Evolutionary conservation across 2,888 invertebrate genomes (phyloP).

Genomic region (Tetragonisca angustula): DNA sequence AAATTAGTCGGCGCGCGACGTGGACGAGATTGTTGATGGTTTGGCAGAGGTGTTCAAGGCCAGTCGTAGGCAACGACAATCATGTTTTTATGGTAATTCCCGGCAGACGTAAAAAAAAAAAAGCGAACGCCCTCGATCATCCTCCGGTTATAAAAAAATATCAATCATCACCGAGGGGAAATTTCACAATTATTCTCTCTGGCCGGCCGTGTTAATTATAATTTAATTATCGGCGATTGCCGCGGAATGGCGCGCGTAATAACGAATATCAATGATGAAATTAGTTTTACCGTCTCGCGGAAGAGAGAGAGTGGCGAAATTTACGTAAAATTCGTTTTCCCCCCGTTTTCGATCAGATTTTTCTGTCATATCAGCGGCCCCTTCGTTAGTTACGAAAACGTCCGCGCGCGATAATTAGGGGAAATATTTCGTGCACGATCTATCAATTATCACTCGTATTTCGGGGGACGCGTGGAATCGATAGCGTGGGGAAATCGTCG

Average conservation of each 20-base stretch:
- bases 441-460: slow-evolving; percentile 7
- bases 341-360: background rate
- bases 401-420: background rate
- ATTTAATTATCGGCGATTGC: slow-evolving; percentile 14
- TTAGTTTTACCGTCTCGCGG: background rate
- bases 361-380: background rate
- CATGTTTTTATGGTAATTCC: slow-evolving; percentile 10
- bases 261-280: slow-evolving; percentile 1
- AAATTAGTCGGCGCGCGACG: slow-evolving; percentile 2
- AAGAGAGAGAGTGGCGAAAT: background rate
- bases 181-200: slow-evolving; percentile 13
- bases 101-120: background rate
- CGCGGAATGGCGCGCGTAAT: background rate
- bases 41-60: background rate
- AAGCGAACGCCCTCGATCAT: background rate
- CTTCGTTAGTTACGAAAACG: background rate
- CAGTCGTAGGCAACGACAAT: background rate
- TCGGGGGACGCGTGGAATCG: slow-evolving; percentile 11
- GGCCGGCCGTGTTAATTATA: slow-evolving; percentile 23
- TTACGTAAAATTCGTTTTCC: background rate
- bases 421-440: slow-evolving; percentile 8
- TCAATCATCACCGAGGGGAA: background rate
- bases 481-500: slow-evolving; percentile 23
- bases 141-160: background rate
- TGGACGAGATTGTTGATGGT: background rate